phyloP scores from a whole-genome alignment of 1,140 invertebrate genomes.

The Hetaerina americana region DNA sequence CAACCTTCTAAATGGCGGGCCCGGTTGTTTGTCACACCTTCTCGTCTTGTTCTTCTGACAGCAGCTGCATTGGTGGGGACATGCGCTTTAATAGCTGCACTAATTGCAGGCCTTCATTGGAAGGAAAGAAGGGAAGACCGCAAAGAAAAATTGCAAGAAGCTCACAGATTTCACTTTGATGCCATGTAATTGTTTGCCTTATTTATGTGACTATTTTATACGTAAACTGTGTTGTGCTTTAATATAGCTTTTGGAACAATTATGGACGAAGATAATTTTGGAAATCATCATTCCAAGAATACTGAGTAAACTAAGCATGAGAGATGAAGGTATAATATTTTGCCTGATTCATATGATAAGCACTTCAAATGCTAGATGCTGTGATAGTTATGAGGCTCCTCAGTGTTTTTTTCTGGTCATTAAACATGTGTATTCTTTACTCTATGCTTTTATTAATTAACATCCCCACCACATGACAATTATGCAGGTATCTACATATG shows the following conservation, averaged over 20 bases:
- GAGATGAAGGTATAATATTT: no score
- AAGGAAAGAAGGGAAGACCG: slow-evolving; percentile 87
- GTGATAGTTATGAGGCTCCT: neutral
- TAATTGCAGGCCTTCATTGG: slow-evolving; percentile 81
- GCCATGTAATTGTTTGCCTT: slow-evolving; percentile 40
- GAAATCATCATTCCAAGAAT: no score
- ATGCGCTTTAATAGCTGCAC: slow-evolving; percentile 68
- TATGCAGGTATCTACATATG: no score
- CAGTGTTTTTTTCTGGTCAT: neutral
- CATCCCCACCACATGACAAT: no score
- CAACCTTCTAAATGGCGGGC: slow-evolving; percentile 75
- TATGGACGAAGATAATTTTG: no score
- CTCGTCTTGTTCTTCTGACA: slow-evolving; percentile 83
- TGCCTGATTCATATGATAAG: no score
- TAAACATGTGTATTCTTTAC: no score
- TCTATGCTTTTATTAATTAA: no score
- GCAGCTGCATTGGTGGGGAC: slow-evolving; percentile 78
- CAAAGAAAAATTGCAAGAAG: slow-evolving; percentile 74
- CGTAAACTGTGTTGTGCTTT: no score
- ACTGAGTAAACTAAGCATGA: no score
- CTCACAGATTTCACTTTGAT: slow-evolving; percentile 74
- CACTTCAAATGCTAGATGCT: neutral
- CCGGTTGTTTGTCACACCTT: slow-evolving; percentile 92
- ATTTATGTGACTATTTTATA: no score
- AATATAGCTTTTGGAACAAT: no score